Evolutionary conservation across 2,888 invertebrate genomes (phyloP), one percentile per base, ranked within the genome.

Genomic region (Bruchidius siliquastri): DNA sequence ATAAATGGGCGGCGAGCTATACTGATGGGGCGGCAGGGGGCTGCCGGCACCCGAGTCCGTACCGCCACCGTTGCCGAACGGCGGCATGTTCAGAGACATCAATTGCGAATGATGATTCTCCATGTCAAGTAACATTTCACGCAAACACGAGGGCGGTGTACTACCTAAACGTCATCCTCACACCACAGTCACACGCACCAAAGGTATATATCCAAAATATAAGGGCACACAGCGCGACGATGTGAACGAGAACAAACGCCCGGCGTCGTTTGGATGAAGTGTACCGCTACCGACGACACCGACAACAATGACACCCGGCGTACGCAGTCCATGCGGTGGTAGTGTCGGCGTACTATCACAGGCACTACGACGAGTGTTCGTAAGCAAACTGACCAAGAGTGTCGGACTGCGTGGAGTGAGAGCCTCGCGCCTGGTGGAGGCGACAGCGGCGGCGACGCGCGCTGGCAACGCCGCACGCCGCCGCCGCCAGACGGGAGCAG

Each of bases 71-170:
- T 92, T 92, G 49, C 49, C 49, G 88, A 94, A 95, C 82, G 95
- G 93, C 88, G 94, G 94, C 93, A 95, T 94, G 89, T 94, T 95
- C 85, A 95, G 91, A 87, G 94, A 94, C 90, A 94, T 92, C 89
- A 95, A 91, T 90, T 93, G 92, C 90, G 91, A 89, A 87, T 91
- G 90, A 87, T 91, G 90, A 88, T 93, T 94, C 89, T 95, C 95
- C 95, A 95, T 95, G 88, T 92, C 92, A 89, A 92, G 91, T 91
- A 92, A 91, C 92, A 92, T 92, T 88, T 89, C 90, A 88, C 81
- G 76, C 70, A 20, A 66, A 49, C 67, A n/a, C n/a, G 70, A 26
- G 49, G 49, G 72, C 26, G 22, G 67, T 67, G n/a, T 70, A 73
- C 75, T 77, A 78, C 77, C 77, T 76, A 73, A 75, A 74, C 77